phyloP scores from a whole-genome alignment of 2,888 invertebrate species.

The Drosophila demipolita region DNA sequence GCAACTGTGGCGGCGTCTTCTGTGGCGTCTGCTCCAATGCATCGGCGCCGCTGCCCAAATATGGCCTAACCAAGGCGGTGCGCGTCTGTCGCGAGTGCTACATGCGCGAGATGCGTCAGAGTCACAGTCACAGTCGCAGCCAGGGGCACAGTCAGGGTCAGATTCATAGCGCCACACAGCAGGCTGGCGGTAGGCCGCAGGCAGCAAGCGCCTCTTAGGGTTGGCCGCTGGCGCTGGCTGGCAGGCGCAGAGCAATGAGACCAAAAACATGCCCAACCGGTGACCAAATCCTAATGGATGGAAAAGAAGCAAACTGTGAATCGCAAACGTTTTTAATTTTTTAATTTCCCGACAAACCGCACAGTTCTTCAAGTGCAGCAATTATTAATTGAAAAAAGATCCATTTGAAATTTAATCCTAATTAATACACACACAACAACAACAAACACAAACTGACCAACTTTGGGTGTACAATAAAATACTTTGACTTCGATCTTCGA shows the following conservation, averaged over 20 bases:
- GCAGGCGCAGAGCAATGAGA: constrained; percentile 48
- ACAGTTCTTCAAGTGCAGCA: constrained; percentile 28
- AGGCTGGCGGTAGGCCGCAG: constrained; percentile 46
- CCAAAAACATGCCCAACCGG: constrained; percentile 30
- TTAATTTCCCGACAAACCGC: constrained; percentile 47
- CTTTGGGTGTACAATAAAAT: constrained; percentile 58
- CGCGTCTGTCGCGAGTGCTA: constrained; percentile 91
- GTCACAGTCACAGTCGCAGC: constrained; percentile 4
- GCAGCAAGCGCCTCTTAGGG: constrained; percentile 77
- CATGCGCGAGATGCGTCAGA: constrained; percentile 72
- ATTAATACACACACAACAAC: background rate
- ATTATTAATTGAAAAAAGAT: constrained; percentile 18
- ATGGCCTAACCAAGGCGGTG: constrained; percentile 96
- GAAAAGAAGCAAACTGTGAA: constrained; percentile 77
- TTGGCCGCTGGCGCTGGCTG: constrained; percentile 59
- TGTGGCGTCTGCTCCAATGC: constrained; percentile 97
- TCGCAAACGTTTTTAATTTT: constrained; percentile 57
- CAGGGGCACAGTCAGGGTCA: constrained; percentile 18
- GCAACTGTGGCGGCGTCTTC: constrained; percentile 97
- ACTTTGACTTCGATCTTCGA: constrained; percentile 39
- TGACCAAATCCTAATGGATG: constrained; percentile 20
- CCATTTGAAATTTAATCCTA: background rate
- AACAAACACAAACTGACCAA: constrained; percentile 62
- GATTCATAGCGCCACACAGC: constrained; percentile 28
- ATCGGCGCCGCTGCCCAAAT: constrained; percentile 96